Evolutionary conservation across 1,140 invertebrate genomes (phyloP).

Genomic region (Drosophila kepulauana): DNA sequence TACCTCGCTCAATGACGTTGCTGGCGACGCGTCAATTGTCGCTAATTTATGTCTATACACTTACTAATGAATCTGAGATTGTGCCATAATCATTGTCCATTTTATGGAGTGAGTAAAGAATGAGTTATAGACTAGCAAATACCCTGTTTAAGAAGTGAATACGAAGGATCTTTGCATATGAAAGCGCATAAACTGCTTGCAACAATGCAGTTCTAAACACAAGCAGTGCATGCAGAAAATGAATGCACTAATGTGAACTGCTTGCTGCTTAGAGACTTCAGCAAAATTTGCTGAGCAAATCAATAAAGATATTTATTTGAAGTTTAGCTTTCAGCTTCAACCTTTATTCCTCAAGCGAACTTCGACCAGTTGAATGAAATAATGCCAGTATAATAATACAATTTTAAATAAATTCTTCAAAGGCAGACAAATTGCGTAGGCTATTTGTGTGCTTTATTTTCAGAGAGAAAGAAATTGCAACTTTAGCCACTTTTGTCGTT

Average conservation of each 20-base stretch:
- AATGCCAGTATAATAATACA: constrained; percentile 37
- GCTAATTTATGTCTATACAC: constrained; percentile 57
- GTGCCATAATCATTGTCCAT: constrained; percentile 53
- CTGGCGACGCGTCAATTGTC: constrained; percentile 53
- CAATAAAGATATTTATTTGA: too few relatives aligned
- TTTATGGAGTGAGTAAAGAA: constrained; percentile 27
- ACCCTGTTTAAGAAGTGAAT: constrained; percentile 15
- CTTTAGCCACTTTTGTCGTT: constrained; percentile 32
- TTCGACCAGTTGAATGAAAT: background rate
- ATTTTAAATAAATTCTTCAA: constrained; percentile 47
- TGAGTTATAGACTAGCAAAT: background rate
- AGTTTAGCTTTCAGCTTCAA: background rate
- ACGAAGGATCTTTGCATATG: too few relatives aligned
- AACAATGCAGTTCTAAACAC: too few relatives aligned
- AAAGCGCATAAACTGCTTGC: too few relatives aligned
- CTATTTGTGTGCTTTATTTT: constrained; percentile 24
- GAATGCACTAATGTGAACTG: too few relatives aligned
- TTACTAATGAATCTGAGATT: constrained; percentile 61
- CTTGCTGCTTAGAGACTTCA: too few relatives aligned
- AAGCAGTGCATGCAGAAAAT: too few relatives aligned
- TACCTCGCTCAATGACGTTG: constrained; percentile 40
- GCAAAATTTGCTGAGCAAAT: too few relatives aligned
- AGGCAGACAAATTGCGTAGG: constrained; percentile 31
- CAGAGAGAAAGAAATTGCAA: constrained; percentile 30
- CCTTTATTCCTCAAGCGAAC: background rate